phyloP scores from a whole-genome alignment of 2,888 invertebrate species.

The Callinectes sapidus region DNA sequence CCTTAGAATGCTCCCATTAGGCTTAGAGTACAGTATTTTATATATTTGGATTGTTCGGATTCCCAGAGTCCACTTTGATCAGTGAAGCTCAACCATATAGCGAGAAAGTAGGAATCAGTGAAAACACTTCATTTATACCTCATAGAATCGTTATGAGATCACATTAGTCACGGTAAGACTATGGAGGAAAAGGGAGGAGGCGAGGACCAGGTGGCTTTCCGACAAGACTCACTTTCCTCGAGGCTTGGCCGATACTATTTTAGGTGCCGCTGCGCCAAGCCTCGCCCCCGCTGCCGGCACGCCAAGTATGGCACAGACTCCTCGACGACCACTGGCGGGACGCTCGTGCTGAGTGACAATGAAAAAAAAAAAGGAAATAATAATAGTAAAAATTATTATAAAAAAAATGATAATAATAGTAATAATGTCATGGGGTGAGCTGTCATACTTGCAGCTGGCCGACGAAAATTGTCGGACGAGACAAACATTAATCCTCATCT shows the following conservation, averaged over 20 bases:
- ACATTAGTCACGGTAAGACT: not conserved
- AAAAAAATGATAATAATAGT: too few relatives aligned
- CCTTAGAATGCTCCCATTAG: not conserved
- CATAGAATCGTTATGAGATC: not conserved
- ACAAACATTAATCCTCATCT: not conserved
- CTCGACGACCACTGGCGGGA: not conserved
- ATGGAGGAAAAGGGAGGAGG: not conserved
- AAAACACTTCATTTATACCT: not conserved
- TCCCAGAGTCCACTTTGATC: not conserved
- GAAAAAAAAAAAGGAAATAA: not conserved
- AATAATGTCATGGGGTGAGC: not conserved
- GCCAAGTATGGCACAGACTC: not conserved
- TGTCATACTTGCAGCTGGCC: constrained; percentile 12
- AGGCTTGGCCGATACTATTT: constrained; percentile 10
- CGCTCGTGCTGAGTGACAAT: constrained; percentile 11
- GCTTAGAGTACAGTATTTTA: not conserved
- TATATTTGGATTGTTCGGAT: not conserved
- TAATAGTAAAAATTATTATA: too few relatives aligned
- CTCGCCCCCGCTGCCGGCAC: constrained; percentile 3
- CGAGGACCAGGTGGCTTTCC: not conserved
- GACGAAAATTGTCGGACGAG: not conserved
- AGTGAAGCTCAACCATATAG: not conserved
- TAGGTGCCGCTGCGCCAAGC: not conserved
- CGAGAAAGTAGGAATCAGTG: not conserved
- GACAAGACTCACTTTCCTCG: constrained; percentile 16